Conservation (phyloP, 2,797 vertebrate species). For the Sebastolobus altivelis region DNA sequence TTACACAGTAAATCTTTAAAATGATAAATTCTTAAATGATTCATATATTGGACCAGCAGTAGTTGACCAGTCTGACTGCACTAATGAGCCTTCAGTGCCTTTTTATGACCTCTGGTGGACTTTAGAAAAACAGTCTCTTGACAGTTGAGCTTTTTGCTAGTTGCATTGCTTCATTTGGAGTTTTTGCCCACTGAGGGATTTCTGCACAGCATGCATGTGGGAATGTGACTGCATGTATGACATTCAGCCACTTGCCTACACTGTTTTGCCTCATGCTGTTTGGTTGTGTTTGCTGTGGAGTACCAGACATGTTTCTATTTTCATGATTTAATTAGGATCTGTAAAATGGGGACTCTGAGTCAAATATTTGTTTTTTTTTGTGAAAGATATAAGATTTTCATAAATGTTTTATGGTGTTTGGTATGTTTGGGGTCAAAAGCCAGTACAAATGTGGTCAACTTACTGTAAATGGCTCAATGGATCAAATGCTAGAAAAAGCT, state of each 20-base stretch:
- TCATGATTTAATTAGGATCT: background rate
- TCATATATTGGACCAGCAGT: conserved; percentile 6
- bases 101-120: conserved; percentile 29
- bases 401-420: background rate
- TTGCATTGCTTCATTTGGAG: conserved; percentile 68
- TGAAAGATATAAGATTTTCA: background rate
- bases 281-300: conserved; percentile 53
- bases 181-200: conserved; percentile 81
- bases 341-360: background rate
- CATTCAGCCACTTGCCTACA: conserved; percentile 64
- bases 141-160: conserved; percentile 71
- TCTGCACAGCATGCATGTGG: conserved; percentile 69
- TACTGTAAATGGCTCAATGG: background rate
- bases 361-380: background rate
- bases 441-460: background rate
- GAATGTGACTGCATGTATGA: conserved; percentile 75
- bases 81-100: background rate
- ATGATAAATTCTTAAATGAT: background rate
- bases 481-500: background rate
- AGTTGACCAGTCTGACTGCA: conserved; percentile 8
- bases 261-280: conserved; percentile 50
- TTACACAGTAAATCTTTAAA: background rate
- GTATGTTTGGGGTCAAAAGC: background rate
- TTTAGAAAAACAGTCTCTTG: background rate
- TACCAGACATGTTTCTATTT: background rate